phyloP scores from a whole-genome alignment of 2,888 invertebrate genomes.

The Drosophila diplacantha region DNA sequence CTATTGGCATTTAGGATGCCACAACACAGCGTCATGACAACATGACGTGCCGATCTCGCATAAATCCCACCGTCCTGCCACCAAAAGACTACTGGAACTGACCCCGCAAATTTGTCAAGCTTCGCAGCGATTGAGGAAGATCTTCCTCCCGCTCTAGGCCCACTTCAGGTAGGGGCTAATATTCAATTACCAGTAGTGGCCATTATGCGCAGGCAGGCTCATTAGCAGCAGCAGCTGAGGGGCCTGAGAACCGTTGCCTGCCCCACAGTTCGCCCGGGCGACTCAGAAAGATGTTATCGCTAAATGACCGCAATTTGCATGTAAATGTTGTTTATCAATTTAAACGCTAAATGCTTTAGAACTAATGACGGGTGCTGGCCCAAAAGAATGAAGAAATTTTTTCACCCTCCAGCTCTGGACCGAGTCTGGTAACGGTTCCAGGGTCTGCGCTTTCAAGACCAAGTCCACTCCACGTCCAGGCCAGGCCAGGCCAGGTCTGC shows the following conservation, averaged over 20 bases:
- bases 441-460: conserved; percentile 6
- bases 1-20: conserved; percentile 62
- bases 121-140: neutral
- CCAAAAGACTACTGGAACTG: conserved; percentile 3
- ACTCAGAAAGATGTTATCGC: conserved; percentile 55
- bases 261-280: neutral
- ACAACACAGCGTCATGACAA: conserved; percentile 44
- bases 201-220: conserved; percentile 40
- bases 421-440: conserved; percentile 39
- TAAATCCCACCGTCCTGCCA: conserved; percentile 50
- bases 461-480: conserved; percentile 9
- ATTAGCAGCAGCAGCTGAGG: conserved; percentile 42
- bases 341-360: conserved; percentile 68
- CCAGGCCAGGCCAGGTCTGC: neutral
- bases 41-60: conserved; percentile 58
- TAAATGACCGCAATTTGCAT: conserved; percentile 70
- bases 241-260: conserved; percentile 47
- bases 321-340: conserved; percentile 71
- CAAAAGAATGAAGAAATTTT: conserved; percentile 66
- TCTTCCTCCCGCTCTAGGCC: neutral
- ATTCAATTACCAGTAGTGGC: conserved; percentile 53
- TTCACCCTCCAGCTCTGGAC: conserved; percentile 58
- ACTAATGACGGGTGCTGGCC: conserved; percentile 64
- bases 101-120: conserved; percentile 52
- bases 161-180: conserved; percentile 19